A percentile compares a stretch with the other conserved stretches of the same genome.
These are phyloP conservation scores for Probaryconus sp. DNA, from an alignment of 1,140 invertebrate species.

Conservation along the genomic window DNA sequence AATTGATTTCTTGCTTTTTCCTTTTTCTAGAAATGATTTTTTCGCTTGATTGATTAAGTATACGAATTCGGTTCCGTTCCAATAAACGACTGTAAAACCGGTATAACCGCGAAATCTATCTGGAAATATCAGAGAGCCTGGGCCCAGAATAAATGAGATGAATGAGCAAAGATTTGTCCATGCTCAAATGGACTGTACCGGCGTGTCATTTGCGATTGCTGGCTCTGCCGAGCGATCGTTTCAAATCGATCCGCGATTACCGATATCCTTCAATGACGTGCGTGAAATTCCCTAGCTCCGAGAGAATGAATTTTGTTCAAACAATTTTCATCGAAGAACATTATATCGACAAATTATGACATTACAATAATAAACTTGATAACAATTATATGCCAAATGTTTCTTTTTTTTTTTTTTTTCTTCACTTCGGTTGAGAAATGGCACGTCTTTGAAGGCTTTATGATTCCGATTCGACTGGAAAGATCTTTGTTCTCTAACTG, in stretches of 20 bases:
- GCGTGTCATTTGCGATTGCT: slow-evolving; percentile 40
- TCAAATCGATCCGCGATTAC: slow-evolving; percentile 12
- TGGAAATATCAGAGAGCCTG: slow-evolving; percentile 6
- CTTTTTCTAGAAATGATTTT: slow-evolving; percentile 41
- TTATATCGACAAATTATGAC: no score
- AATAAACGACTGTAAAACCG: slow-evolving; percentile 49
- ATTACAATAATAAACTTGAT: no score
- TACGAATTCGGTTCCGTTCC: slow-evolving; percentile 56
- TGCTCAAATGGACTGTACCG: slow-evolving; percentile 24
- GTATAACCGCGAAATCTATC: slow-evolving; percentile 39
- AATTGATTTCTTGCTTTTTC: slow-evolving; percentile 39
- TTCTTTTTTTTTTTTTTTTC: no score
- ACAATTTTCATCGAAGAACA: no score
- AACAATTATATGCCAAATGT: no score
- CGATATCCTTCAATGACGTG: no score
- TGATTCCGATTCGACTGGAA: no score
- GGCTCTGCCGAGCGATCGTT: neutral
- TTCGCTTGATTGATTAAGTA: slow-evolving; percentile 56
- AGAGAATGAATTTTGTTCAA: no score
- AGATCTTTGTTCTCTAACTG: no score
- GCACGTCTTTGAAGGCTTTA: no score
- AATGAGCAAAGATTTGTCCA: slow-evolving; percentile 25
- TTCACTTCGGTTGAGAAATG: no score
- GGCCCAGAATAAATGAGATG: slow-evolving; percentile 2
- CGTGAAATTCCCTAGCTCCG: no score